Base-by-base conservation (phyloP, 2,888 invertebrate genomes). In the Phragmatobia fuliginosa region DNA sequence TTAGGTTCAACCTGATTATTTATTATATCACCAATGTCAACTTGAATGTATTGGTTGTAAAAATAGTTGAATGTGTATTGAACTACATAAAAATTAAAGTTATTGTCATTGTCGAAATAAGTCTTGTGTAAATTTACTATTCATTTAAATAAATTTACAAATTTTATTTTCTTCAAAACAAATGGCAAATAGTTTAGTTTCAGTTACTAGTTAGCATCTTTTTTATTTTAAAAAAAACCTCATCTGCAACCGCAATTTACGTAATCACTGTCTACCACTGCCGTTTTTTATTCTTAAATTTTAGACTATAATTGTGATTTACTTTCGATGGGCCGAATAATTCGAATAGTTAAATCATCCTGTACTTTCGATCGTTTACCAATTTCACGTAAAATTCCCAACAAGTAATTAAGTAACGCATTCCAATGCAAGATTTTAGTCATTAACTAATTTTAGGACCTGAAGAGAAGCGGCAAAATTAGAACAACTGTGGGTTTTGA, bases 401-500 rank as follows among this genome's bases (percentile, higher is more conserved):
- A 63, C 49, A 56, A 41, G 49, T 69, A 65, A 69, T 69, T 69
- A 65, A 61, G n/a, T 68, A 52, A 65, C 33, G 52, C 52, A 69
- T 69, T 45, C 69, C 36, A 64, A 59, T 67, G 65, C 58, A 67
- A 62, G 41, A 60, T 41, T 67, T 45, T 58, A 64, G 63, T 61
- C 2, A 38, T 71, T 65, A 25, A 56, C 33, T 65, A 64, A 65
- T 68, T 71, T 67, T 65, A 65, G 70, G 70, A 68, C 38, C n/a
- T 70, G 62, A 36, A 65, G 28, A 64, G 72, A 72, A 65, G 41
- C 59, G 49, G 52, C 11, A 63, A 67, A 58, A 73, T 78, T 76
- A 76, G 77, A 59, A 70, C 49, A 71, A 31, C 62, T 69, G 49
- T 59, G 63, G 62, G 69, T 74, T 74, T 73, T 76, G 45, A 74